Evolutionary conservation across 2,888 invertebrate species (phyloP).

Genomic region (Exocentrus adspersus): DNA sequence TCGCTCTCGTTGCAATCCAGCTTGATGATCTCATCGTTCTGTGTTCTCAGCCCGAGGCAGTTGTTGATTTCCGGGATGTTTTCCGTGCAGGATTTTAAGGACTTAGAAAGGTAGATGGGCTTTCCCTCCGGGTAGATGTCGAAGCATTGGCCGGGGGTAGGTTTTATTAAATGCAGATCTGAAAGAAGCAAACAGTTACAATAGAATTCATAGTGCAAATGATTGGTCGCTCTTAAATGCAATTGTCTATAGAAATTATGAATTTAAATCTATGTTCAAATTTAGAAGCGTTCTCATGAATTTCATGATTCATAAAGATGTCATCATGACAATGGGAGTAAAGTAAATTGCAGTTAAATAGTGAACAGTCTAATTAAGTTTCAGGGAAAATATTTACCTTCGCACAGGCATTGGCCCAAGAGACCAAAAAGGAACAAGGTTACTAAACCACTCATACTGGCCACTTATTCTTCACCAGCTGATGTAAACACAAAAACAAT

Average conservation of each 20-base stretch:
- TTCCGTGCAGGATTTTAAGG: constrained; percentile 11
- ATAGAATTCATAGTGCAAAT: not conserved
- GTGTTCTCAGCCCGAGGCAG: constrained; percentile 24
- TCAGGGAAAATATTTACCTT: constrained; percentile 3
- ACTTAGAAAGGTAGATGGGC: constrained; percentile 18
- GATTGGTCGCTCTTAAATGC: not conserved
- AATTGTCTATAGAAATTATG: not conserved
- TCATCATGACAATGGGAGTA: no score
- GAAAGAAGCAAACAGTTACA: not conserved
- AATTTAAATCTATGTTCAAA: no score
- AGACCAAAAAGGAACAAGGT: not conserved
- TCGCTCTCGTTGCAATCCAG: constrained; percentile 19
- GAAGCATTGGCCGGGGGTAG: constrained; percentile 21
- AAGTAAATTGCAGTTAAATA: no score
- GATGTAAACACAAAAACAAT: not conserved
- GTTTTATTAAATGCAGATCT: constrained; percentile 26
- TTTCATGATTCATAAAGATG: no score
- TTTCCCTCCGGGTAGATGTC: constrained; percentile 16
- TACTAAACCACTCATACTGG: not conserved
- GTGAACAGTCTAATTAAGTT: not conserved
- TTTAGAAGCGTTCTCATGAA: no score
- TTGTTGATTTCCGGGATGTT: constrained; percentile 14
- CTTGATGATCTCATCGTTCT: constrained; percentile 22
- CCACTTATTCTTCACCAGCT: no score
- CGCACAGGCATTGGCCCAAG: not conserved